Percentiles rank a stretch among this genome's conserved stretches.
These are phyloP conservation scores for Passer montanus DNA, from an alignment of 2,113 vertebrate species.

Conservation along the genomic window DNA sequence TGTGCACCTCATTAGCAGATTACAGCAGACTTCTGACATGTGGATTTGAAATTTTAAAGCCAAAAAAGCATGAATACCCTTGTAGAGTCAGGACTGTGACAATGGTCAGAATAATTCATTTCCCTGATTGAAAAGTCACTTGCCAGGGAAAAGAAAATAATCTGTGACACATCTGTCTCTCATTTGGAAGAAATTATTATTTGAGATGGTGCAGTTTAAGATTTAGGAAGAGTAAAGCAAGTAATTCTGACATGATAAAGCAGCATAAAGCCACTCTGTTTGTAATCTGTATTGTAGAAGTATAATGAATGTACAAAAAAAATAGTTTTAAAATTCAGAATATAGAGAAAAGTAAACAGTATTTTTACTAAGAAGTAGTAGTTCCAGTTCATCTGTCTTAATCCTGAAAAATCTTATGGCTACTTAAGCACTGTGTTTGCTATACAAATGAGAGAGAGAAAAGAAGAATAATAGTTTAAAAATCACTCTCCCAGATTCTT, in stretches of 20 bases:
- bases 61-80: neutral
- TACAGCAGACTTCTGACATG: neutral
- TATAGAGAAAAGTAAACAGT: neutral
- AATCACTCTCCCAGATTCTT: neutral
- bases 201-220: neutral
- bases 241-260: neutral
- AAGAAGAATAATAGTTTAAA: neutral
- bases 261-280: neutral
- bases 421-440: neutral
- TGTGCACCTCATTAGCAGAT: neutral
- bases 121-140: neutral
- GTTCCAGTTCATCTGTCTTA: neutral
- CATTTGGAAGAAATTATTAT: neutral
- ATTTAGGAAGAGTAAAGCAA: neutral
- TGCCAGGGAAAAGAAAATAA: neutral
- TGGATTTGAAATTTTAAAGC: neutral
- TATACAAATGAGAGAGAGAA: neutral
- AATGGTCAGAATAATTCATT: neutral
- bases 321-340: neutral
- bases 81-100: neutral
- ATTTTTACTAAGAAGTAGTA: neutral
- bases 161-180: neutral
- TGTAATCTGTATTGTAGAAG: neutral
- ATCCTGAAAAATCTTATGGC: neutral
- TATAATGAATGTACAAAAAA: neutral